Evolutionary conservation across 2,888 invertebrate genomes (phyloP).

Genomic region (Philopedon plagiatum): DNA sequence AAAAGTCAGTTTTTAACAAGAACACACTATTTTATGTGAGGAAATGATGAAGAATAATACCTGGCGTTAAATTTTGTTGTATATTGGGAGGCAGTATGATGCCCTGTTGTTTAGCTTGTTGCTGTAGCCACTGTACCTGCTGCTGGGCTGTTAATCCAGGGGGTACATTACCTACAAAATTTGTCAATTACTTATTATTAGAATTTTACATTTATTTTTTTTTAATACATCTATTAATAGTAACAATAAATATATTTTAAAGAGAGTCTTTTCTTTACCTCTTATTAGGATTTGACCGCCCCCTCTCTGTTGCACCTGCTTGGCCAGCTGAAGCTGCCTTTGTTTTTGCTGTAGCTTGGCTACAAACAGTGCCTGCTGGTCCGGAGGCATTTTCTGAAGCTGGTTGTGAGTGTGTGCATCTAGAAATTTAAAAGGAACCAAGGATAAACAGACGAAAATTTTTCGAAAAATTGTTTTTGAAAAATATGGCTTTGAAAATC

Average conservation of each 20-base stretch:
- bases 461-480: too few species aligned
- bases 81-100: slow-evolving; percentile 65
- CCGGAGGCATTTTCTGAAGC: slow-evolving; percentile 84
- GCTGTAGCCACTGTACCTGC: slow-evolving; percentile 68
- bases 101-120: slow-evolving; percentile 67
- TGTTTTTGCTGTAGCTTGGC: slow-evolving; percentile 82
- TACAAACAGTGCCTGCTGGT: slow-evolving; percentile 85
- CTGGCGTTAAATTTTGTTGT: slow-evolving; percentile 62
- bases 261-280: slow-evolving; percentile 52
- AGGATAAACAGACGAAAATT: too few species aligned
- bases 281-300: slow-evolving; percentile 67
- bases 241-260: neutral
- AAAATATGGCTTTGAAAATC: too few species aligned
- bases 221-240: too few species aligned
- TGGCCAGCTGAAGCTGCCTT: slow-evolving; percentile 72
- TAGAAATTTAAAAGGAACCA: too few species aligned
- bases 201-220: neutral
- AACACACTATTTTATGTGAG: too few species aligned
- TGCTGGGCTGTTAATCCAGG: slow-evolving; percentile 67
- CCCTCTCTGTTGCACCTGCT: slow-evolving; percentile 71
- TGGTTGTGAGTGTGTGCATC: slow-evolving; percentile 89
- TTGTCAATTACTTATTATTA: neutral
- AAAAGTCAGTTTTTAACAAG: too few species aligned
- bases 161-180: slow-evolving; percentile 63
- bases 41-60: slow-evolving; percentile 21